Base-by-base conservation (phyloP, 1,140 invertebrate species). In the Ephestia elutella region DNA sequence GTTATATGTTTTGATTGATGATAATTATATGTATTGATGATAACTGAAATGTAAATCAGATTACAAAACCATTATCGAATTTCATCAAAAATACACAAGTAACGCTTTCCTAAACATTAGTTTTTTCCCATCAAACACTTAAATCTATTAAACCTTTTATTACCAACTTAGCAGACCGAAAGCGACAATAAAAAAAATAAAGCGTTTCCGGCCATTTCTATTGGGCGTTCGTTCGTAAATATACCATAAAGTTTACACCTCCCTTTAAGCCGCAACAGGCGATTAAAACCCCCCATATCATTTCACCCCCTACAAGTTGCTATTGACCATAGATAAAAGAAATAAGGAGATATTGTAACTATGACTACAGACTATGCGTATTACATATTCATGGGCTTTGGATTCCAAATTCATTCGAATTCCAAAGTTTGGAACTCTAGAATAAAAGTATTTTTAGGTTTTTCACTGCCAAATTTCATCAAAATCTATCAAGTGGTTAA, bases 211-310 rank as follows among this genome's bases (percentile, higher is more conserved):
- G 13, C 5, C 15, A 3, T 17, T 17, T 44, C 38, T 44, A 44
- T 44, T 44, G 38, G 38, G 38, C 38, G 38, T 44, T 44, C 5
- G 38, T 44, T 15, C 38, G 38, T 44, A 44, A 44, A 44, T 44
- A 44, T 44, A 15, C 38, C 38, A 44, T 44, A 44, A 44, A 44
- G 38, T 44, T 44, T 44, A 44, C 38, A 44, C 38, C 38, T 44
- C 38, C 38, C 38, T 17, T 13, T 53, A 53, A 53, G n/a, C 50
- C 50, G 50, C 50, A 53, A 53, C 50, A 53, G 50, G 50, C 50
- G 50, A 53, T 53, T 53, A 53, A 25, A n/a, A 13, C 50, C 11
- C 49, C 50, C 50, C 50, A 20, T 53, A 53, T 53, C 20, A 25
- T n/a, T 21, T 53, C 21, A 53, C 50, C 50, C 50, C 50, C 21